A percentile compares a stretch with the other conserved stretches of the same genome.
Evolutionary conservation across 2,797 vertebrate genomes (phyloP).

Genomic region (Pteronotus mesoamericanus): DNA sequence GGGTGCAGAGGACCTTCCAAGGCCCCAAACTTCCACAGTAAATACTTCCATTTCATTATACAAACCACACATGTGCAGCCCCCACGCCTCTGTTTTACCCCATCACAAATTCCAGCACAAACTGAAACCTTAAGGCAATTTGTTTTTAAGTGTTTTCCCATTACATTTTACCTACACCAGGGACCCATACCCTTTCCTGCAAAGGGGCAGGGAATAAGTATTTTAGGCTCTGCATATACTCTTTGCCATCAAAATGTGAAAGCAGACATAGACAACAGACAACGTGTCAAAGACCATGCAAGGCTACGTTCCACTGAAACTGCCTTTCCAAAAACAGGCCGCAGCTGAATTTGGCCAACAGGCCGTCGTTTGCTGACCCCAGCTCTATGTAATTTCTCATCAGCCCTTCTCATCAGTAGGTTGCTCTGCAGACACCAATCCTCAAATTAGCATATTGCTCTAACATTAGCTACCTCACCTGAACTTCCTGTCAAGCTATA

Average conservation of each 20-base stretch:
- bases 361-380: background rate
- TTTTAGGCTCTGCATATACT: background rate
- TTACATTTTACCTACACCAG: background rate
- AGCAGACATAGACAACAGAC: rapidly evolving
- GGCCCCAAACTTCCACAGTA: background rate
- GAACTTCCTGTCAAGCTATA: background rate
- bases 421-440: background rate
- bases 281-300: background rate
- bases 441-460: background rate
- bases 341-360: background rate
- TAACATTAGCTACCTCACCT: background rate
- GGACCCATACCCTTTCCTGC: background rate
- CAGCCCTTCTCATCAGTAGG: background rate
- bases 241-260: background rate
- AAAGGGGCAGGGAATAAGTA: background rate
- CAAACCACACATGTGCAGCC: background rate
- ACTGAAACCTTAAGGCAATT: background rate
- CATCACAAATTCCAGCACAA: background rate
- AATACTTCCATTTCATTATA: background rate
- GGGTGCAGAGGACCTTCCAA: background rate
- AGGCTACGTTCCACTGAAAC: background rate
- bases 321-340: background rate
- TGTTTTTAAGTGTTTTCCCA: background rate
- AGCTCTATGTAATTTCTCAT: background rate
- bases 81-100: background rate